Conservation (phyloP, 1,140 invertebrate species). For the Stegodyphus dumicola region DNA sequence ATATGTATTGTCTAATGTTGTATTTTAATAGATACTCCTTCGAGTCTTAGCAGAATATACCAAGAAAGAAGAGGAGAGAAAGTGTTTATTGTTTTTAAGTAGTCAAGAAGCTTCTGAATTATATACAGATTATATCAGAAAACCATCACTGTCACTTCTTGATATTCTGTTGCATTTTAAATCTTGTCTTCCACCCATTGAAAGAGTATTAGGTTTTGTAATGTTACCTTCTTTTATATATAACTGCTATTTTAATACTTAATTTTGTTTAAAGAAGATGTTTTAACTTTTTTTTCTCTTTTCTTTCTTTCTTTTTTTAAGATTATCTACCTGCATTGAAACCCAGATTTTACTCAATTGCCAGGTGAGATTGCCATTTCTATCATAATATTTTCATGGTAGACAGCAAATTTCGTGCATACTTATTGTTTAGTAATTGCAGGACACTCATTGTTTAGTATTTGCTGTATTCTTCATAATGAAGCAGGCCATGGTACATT, state of each 20-base stretch:
- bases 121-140: constrained; percentile 74
- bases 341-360: constrained; percentile 84
- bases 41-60: constrained; percentile 74
- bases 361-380: constrained; percentile 73
- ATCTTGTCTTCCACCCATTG: constrained; percentile 75
- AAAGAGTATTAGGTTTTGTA: constrained; percentile 67
- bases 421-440: no score
- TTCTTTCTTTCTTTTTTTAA: constrained; percentile 70
- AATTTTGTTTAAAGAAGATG: no score
- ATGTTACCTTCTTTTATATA: constrained; percentile 15
- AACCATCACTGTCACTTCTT: constrained; percentile 73
- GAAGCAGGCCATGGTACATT: no score
- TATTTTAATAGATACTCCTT: constrained; percentile 72
- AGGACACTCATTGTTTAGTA: no score
- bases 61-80: constrained; percentile 73
- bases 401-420: no score
- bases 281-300: no score
- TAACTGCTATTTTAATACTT: no score
- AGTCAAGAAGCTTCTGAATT: constrained; percentile 75
- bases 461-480: no score
- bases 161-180: constrained; percentile 77
- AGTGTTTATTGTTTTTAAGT: constrained; percentile 75
- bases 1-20: no score
- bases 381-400: no score
- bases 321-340: constrained; percentile 80